These are phyloP conservation scores for Lethenteron camtschaticum DNA, from an alignment of 2,113 vertebrate species.

Conservation along the genomic window DNA sequence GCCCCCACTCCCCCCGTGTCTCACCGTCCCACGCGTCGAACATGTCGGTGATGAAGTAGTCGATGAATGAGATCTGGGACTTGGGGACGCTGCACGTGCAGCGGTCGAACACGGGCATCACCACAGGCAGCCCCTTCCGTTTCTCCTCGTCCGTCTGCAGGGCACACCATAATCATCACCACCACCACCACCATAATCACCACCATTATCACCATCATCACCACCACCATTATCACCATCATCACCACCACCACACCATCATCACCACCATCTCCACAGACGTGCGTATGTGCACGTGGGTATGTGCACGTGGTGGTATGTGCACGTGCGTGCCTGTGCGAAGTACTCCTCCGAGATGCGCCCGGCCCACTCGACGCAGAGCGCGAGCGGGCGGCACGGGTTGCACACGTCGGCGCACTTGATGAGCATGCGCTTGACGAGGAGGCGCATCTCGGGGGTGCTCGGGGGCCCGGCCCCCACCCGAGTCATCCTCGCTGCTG, in stretches of 20 bases:
- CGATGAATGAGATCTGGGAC: conserved; percentile 92
- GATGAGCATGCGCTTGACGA: conserved; percentile 92
- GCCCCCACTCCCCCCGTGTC: conserved; percentile 10
- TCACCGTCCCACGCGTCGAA: conserved; percentile 91
- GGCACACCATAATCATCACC: conserved; percentile 11
- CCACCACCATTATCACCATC: too few relatives aligned
- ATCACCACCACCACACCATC: too few relatives aligned
- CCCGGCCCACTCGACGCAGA: conserved; percentile 82
- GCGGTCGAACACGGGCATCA: conserved; percentile 90
- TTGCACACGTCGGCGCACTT: conserved; percentile 90
- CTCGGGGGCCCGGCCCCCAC: conserved; percentile 18
- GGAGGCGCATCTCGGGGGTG: conserved; percentile 62
- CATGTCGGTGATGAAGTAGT: conserved; percentile 96
- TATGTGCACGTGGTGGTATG: background rate
- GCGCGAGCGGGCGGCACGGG: conserved; percentile 61
- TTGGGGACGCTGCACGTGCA: conserved; percentile 87
- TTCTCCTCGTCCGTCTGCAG: conserved; percentile 83
- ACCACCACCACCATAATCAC: too few relatives aligned
- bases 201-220: too few relatives aligned
- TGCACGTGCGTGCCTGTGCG: conserved; percentile 36
- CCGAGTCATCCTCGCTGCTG: conserved; percentile 17
- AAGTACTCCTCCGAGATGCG: conserved; percentile 94
- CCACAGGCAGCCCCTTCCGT: conserved; percentile 62
- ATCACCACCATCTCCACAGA: too few relatives aligned
- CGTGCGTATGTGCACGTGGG: background rate